Base-by-base conservation (phyloP, 37 sponge, comb jelly and placozoan species). In the Ianthella basta region DNA sequence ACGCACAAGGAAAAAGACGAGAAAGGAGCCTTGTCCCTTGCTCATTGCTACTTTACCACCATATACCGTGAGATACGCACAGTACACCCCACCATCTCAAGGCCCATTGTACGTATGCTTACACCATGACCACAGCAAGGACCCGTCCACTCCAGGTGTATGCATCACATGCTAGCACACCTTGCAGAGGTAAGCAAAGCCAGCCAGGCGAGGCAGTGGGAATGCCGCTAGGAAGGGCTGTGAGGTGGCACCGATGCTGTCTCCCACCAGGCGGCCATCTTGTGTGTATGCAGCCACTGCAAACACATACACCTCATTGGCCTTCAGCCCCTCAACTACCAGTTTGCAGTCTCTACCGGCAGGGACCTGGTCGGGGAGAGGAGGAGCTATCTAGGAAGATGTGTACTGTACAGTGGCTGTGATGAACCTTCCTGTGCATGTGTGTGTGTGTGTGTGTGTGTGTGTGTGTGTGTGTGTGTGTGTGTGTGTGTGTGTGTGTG, bases 281-380 rank as follows among this genome's bases (percentile, higher is more conserved):
- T 60, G 90, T 85, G 55, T 15, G 90, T 85, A 93, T 23, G 85
- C 93, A 20, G 90, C 98, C 53, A 97, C 88, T 27, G 98, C 95
- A 90, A 97, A 97, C 80, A 91, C 83, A 74, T 97, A 97, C 35
- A 57, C 78, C 77, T 88, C 88, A 64, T 94, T 85, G 5, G 94
- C 80, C 27, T 87, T 36, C 23, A 97, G 86, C 18, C 86, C 91
- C 3, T 65, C 44, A 12, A 92, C 95, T 2, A 34, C 35, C 73
- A 97, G 80, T 35, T 37, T 35, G 56, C 91, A 88, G 72, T 67
- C 77, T 0, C 59, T 34, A 4, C 55, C 72, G n/a, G 91, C 95
- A 29, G 87, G 78, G 13, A 96, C 92, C 91, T 93, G 69, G 5
- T 23, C 15, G 56, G 35, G 60, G 12, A 60, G 6, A 33, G 72